Evolutionary conservation across 2,797 vertebrate species (phyloP).

Genomic region (Clamator glandarius): DNA sequence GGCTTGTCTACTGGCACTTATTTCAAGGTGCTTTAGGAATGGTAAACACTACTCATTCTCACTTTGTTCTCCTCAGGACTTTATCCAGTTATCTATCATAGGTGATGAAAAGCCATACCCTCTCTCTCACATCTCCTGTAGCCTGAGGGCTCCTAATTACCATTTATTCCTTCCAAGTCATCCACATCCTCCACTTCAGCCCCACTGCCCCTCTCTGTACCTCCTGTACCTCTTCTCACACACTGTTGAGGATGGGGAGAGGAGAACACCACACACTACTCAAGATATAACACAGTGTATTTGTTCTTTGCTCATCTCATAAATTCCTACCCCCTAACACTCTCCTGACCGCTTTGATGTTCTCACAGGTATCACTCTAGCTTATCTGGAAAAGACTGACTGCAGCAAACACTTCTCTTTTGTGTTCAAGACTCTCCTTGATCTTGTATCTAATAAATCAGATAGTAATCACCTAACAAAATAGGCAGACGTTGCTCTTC

Average conservation of each 20-base stretch:
- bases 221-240: not conserved
- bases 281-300: not conserved
- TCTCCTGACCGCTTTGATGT: not conserved
- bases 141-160: not conserved
- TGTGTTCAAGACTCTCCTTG: not conserved
- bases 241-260: not conserved
- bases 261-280: not conserved
- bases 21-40: not conserved
- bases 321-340: not conserved
- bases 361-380: not conserved
- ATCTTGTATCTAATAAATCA: not conserved
- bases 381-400: not conserved
- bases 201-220: not conserved
- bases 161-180: not conserved
- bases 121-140: not conserved
- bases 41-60: not conserved
- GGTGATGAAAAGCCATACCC: not conserved
- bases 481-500: not conserved
- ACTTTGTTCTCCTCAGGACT: not conserved
- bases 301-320: not conserved
- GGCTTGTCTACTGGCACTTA: not conserved
- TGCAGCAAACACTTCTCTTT: not conserved
- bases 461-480: not conserved
- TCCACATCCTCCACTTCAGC: not conserved
- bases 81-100: not conserved